A percentile compares a stretch with the other conserved stretches of the same genome.
phyloP scores from a whole-genome alignment of 2,888 invertebrate species.

The Tryphoninae sp. region DNA sequence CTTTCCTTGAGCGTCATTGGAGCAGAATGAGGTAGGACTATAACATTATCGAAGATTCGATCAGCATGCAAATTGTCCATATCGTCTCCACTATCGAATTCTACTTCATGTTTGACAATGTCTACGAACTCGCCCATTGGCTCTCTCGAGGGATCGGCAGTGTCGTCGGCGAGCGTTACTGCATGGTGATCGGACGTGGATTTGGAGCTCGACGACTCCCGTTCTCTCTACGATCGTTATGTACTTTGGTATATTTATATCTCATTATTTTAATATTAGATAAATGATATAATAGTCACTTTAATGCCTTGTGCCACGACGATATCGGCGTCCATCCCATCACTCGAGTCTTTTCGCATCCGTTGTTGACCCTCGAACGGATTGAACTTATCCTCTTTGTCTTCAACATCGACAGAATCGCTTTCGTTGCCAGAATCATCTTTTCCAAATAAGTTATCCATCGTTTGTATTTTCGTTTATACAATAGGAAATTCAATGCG shows the following conservation, averaged over 20 bases:
- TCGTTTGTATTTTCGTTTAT: constrained; percentile 38
- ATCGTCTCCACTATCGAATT: constrained; percentile 62
- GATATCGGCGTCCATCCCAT: constrained; percentile 67
- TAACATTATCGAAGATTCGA: constrained; percentile 75
- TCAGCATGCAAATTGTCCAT: constrained; percentile 66
- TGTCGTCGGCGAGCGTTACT: constrained; percentile 59
- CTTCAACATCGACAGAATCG: constrained; percentile 68
- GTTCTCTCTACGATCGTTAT: constrained; percentile 65
- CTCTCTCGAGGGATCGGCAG: constrained; percentile 23
- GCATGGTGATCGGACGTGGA: constrained; percentile 70
- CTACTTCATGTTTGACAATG: constrained; percentile 71
- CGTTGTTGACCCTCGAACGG: constrained; percentile 39
- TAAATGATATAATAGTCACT: constrained; percentile 56
- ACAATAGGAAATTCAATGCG: too few species aligned
- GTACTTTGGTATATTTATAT: background rate
- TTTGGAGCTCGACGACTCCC: constrained; percentile 69
- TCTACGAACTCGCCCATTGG: constrained; percentile 58
- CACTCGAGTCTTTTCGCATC: constrained; percentile 63
- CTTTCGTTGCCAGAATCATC: constrained; percentile 76
- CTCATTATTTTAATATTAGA: background rate
- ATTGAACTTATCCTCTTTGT: constrained; percentile 62
- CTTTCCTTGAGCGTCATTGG: constrained; percentile 72
- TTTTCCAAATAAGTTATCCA: constrained; percentile 77
- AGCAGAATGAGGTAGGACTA: constrained; percentile 69
- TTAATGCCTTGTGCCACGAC: constrained; percentile 63